Base-by-base conservation (phyloP, 2,113 vertebrate genomes). In the Pygoscelis antarcticus region DNA sequence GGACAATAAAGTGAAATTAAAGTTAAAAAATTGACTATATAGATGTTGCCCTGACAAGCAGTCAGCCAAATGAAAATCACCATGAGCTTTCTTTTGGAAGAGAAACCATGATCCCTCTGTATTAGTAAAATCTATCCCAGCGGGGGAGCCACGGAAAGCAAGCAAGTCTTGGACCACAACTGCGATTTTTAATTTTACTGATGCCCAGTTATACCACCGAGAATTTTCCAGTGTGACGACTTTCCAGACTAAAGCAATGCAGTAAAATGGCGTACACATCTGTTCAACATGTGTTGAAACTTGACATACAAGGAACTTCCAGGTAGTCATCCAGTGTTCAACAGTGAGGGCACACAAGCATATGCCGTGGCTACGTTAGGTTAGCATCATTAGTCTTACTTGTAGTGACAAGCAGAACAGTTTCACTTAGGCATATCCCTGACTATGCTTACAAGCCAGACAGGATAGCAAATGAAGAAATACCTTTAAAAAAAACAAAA, bases 191-290 rank as follows among this genome's bases (percentile, higher is more conserved):
- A 12, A 26, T 80, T 89, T 72, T 81, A 44, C 18, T 14, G 52
- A 40, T 44, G 44, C 52, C 22, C 16, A 80, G 0, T 58, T 36
- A 36, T 3, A 68, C 13, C 46, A 16, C 25, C 42, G 25, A 62
- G 51, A 75, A 13, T 46, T 4, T 68, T 79, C 66, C 65, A 83
- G 32, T 2, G 6, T 4, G 13, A 71, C 5, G 3, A 49, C 66
- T 54, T 83, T 40, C 57, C 71, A 66, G 30, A 70, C 21, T 11
- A 54, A 52, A 76, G 66, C 7, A 4, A 8, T 54, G 11, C 40
- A 22, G n/a, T 81, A 16, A 77, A 68, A 34, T 5, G 6, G 52
- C 1, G 0, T 7, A 18, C 22, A 21, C n/a, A 40, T 0, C 6
- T 42, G 55, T 47, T 32, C 36, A 62, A 9, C 20, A 9, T 4